These are phyloP conservation scores for Lethrus apterus DNA, from an alignment of 1,140 invertebrate species.

Conservation along the genomic window DNA sequence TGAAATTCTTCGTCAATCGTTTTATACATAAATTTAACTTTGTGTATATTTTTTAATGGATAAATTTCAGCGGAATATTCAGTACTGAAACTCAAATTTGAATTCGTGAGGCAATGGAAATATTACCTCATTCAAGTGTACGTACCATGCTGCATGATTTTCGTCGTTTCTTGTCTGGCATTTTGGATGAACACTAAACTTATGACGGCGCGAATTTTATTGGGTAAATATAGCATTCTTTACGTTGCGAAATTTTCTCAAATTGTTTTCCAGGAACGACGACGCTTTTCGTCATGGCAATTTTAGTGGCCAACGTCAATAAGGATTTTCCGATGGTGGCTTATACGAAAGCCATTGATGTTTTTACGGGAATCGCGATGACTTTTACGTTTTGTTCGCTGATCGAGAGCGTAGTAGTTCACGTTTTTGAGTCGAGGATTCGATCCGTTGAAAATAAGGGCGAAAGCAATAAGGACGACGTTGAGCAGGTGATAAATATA, in stretches of 20 bases:
- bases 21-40: too few relatives aligned
- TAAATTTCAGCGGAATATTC: conserved; percentile 10
- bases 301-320: background rate
- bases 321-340: background rate
- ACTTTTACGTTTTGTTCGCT: conserved; percentile 10
- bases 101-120: conserved; percentile 1
- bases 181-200: conserved; percentile 9
- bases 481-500: conserved; percentile 8
- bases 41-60: too few relatives aligned
- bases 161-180: conserved; percentile 6
- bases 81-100: background rate
- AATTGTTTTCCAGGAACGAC: background rate
- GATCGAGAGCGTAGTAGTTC: conserved; percentile 3
- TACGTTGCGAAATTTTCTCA: background rate
- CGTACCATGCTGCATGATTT: conserved; percentile 5
- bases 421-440: background rate
- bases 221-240: conserved; percentile 1
- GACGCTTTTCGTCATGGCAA: conserved; percentile 1
- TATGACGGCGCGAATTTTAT: conserved; percentile 7
- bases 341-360: conserved; percentile 3
- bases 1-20: background rate
- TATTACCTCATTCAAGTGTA: conserved; percentile 6
- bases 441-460: background rate
- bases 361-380: conserved; percentile 4
- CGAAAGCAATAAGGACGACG: conserved; percentile 4